A percentile compares a stretch with the other conserved stretches of the same genome.
phyloP scores from a whole-genome alignment of 2,888 invertebrate genomes.

The Agrenia bidenticulata region DNA sequence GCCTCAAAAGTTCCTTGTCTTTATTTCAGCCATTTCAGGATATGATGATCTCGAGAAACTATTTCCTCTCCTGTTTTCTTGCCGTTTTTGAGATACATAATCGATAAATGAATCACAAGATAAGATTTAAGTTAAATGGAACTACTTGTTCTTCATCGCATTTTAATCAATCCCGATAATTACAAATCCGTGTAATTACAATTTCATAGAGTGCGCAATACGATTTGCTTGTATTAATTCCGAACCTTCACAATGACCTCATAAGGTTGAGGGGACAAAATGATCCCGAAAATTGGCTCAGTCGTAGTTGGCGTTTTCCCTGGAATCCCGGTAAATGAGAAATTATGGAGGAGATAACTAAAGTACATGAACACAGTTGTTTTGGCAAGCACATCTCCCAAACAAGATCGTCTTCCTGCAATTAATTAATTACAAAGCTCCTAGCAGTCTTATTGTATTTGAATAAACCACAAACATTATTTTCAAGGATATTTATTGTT shows the following conservation, averaged over 20 bases:
- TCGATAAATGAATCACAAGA: too few relatives aligned
- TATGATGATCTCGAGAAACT: too few relatives aligned
- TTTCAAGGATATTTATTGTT: conserved; percentile 5
- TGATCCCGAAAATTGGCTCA: conserved; percentile 62
- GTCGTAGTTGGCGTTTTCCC: conserved; percentile 58
- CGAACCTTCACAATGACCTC: conserved; percentile 56
- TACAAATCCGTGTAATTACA: not conserved
- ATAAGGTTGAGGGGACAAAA: conserved; percentile 63
- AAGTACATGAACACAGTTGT: conserved; percentile 65
- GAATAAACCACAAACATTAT: too few relatives aligned
- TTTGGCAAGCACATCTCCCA: conserved; percentile 66
- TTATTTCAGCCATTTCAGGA: too few relatives aligned
- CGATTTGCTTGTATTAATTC: not conserved
- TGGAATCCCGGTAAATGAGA: conserved; percentile 59
- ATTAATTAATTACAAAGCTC: conserved; percentile 49
- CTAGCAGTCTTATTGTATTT: too few relatives aligned
- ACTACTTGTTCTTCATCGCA: too few relatives aligned
- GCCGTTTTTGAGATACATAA: too few relatives aligned
- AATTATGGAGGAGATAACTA: conserved; percentile 64
- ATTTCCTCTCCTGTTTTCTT: too few relatives aligned
- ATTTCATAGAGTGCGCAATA: too few relatives aligned
- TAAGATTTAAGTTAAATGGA: too few relatives aligned
- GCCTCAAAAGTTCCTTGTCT: too few relatives aligned
- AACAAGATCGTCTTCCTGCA: conserved; percentile 66
- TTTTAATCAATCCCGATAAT: not conserved